Conservation (phyloP, 1,140 invertebrate genomes). For the Drosophila erecta region DNA sequence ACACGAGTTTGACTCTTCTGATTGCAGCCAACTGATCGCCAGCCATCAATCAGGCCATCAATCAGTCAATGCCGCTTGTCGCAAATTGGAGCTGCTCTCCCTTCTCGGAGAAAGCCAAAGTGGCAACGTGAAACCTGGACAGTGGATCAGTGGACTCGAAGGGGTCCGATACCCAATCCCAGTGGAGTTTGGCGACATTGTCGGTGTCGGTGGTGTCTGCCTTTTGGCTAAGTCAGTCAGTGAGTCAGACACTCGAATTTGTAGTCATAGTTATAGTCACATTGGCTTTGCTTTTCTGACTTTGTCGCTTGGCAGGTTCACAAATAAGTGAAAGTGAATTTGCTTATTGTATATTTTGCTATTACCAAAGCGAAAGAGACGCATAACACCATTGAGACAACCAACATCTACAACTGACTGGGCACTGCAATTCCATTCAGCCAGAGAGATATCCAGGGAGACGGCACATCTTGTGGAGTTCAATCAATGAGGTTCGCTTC, state of each 20-base stretch:
- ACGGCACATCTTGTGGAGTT: not conserved
- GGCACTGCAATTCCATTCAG: slow-evolving; percentile 2
- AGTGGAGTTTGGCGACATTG: slow-evolving; percentile 19
- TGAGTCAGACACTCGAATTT: slow-evolving; percentile 54
- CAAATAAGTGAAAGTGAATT: slow-evolving; percentile 83
- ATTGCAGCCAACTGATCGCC: slow-evolving; percentile 56
- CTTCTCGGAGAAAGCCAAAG: slow-evolving; percentile 38
- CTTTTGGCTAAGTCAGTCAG: slow-evolving; percentile 65
- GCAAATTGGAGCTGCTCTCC: slow-evolving; percentile 58
- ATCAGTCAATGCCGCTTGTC: slow-evolving; percentile 58
- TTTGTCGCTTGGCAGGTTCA: slow-evolving; percentile 61
- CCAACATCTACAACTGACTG: not conserved
- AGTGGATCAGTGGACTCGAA: slow-evolving; percentile 3
- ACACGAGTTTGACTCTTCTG: slow-evolving; percentile 42
- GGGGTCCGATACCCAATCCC: slow-evolving; percentile 10
- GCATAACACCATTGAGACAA: slow-evolving; percentile 59
- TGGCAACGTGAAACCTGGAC: slow-evolving; percentile 5
- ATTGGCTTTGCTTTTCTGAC: slow-evolving; percentile 5
- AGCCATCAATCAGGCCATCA: slow-evolving; percentile 69
- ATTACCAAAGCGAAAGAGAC: slow-evolving; percentile 71
- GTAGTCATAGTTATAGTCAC: slow-evolving; percentile 49
- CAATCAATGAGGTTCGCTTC: slow-evolving; percentile 2
- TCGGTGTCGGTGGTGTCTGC: slow-evolving; percentile 3
- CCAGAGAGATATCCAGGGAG: not conserved
- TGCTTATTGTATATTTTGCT: slow-evolving; percentile 79